Evolutionary conservation across 2,113 vertebrate species (phyloP).

Genomic region (Ailurus styani): DNA sequence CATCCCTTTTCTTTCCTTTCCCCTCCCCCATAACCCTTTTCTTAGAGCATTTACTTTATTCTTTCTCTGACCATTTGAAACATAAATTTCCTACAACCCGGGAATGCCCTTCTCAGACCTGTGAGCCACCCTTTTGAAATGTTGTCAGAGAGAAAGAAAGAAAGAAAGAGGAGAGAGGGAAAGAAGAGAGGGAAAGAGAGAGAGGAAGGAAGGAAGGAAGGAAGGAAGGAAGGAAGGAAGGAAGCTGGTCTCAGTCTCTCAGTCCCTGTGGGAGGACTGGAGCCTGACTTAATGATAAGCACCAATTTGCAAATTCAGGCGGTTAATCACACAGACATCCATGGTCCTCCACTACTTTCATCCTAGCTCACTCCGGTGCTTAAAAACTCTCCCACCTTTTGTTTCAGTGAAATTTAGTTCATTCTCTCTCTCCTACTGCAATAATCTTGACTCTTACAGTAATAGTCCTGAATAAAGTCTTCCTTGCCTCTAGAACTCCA

Average conservation of each 20-base stretch:
- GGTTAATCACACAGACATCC: not conserved
- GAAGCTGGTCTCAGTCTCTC: not conserved
- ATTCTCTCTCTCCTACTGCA: not conserved
- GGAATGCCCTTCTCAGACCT: not conserved
- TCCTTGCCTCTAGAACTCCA: not conserved
- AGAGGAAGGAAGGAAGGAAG: no score
- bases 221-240: not conserved
- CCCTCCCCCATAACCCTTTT: not conserved
- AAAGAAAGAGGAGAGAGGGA: not conserved
- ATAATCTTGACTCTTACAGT: not conserved
- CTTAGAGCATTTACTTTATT: not conserved
- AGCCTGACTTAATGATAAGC: not conserved
- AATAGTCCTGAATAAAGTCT: not conserved
- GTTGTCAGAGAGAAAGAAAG: not conserved
- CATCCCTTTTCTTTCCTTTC: not conserved
- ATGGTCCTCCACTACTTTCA: not conserved
- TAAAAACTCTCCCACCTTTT: not conserved
- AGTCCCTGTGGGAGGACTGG: not conserved
- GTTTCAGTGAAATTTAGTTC: not conserved
- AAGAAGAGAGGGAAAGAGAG: fast-evolving
- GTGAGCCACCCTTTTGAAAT: not conserved
- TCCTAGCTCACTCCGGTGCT: not conserved
- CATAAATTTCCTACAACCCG: not conserved
- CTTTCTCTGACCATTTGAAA: not conserved
- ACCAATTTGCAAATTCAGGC: not conserved